Evolutionary conservation across 53 echinoderm and acorn worm genomes (phyloP).

Genomic region (Luidia sarsii): DNA sequence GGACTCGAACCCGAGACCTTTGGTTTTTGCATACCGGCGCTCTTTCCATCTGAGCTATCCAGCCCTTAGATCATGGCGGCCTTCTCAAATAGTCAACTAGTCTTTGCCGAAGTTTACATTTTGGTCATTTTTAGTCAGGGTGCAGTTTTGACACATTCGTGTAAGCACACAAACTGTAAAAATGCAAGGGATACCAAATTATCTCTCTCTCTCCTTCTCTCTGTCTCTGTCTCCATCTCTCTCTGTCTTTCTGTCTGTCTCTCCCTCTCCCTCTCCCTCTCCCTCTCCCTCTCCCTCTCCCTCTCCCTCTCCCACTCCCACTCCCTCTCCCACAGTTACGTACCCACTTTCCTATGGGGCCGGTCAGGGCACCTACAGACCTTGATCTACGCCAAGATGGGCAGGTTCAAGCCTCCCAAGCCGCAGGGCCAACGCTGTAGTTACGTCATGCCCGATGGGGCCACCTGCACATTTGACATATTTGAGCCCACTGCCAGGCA

Average conservation of each 20-base stretch:
- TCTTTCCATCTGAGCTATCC: too few relatives aligned
- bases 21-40: too few relatives aligned
- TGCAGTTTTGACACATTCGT: too few relatives aligned
- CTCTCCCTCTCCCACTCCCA: conserved; percentile 1
- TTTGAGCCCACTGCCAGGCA: conserved; percentile 81
- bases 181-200: neutral
- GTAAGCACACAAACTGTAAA: too few relatives aligned
- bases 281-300: neutral
- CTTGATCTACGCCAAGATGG: conserved; percentile 82
- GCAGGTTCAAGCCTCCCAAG: conserved; percentile 73
- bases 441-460: conserved; percentile 79
- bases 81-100: too few relatives aligned
- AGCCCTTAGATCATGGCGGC: too few relatives aligned
- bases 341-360: conserved; percentile 92
- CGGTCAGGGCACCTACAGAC: conserved; percentile 91
- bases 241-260: too few relatives aligned
- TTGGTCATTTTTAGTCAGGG: too few relatives aligned
- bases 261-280: neutral
- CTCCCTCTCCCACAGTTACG: conserved; percentile 75
- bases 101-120: too few relatives aligned
- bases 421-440: conserved; percentile 66
- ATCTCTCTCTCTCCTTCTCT: neutral
- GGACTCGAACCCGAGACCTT: too few relatives aligned
- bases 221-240: too few relatives aligned
- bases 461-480: conserved; percentile 88